Evolutionary conservation across 2,797 vertebrate species (phyloP), one percentile per base, ranked within the genome.

Genomic region (Falco berigora): DNA sequence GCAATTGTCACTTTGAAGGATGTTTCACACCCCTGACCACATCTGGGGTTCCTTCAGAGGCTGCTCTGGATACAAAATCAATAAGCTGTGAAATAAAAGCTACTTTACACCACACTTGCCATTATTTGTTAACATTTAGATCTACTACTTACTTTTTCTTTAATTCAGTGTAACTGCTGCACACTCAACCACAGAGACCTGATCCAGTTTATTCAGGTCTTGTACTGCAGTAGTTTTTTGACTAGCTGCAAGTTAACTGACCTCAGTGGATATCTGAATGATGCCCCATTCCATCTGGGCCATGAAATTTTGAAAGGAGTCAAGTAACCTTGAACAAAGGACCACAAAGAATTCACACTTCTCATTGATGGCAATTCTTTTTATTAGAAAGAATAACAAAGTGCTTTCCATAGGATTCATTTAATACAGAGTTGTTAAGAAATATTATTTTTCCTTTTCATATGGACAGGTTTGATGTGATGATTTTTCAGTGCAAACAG

Each of bases 351-450:
- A 53, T 72, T 74, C 87, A 64, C 13, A 63, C 87, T 27, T 77
- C 53, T 86, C 61, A 27, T 0, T 59, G 94, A 63, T 62, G n/a
- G 78, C 77, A 97, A 50, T 63, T 42, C 9, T 50, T 93, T 97
- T 98, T 97, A 98, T 97, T 98, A 97, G 78, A 95, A 97, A 97
- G 97, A 93, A 67, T 95, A 96, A 91, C 88, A 96, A 96, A 97
- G 93, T 92, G 85, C 83, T 96, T 95, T 81, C 82, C 40, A 53
- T 10, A 73, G n/a, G 46, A 94, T 56, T 80, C 69, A 68, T 78
- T 94, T 94, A 76, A 87, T 42, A 97, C 42, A 94, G 68, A 93
- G 14, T 32, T 84, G 87, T 86, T 77, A 86, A 95, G 84, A 96
- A 96, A 87, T 8, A 61, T 0, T 22, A 11, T 52, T 88, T 75